phyloP scores from a whole-genome alignment of 2,797 vertebrate genomes.

The Coregonus ussuriensis region DNA sequence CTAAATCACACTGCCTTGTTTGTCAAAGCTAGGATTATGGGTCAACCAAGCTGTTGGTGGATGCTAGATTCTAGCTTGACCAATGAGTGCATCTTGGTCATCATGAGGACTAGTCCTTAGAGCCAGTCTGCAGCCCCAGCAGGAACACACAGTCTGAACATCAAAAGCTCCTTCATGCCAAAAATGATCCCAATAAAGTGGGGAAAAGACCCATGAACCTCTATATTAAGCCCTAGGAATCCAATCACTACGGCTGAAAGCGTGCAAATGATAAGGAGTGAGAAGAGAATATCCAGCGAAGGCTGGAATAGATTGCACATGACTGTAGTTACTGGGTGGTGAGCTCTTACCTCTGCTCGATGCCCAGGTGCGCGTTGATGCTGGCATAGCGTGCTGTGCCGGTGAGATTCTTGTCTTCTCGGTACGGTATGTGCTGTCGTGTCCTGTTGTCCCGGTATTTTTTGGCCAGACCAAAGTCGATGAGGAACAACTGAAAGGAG shows the following conservation, averaged over 20 bases:
- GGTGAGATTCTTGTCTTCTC: constrained; percentile 99
- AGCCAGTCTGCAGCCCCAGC: not conserved
- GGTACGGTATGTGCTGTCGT: constrained; percentile 99
- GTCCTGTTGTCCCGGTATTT: constrained; percentile 99
- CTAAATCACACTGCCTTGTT: too few species aligned
- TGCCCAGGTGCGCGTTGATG: constrained; percentile 98
- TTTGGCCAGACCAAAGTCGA: constrained; percentile 99
- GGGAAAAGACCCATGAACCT: not conserved
- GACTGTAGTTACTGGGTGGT: not conserved
- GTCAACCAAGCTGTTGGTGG: not conserved
- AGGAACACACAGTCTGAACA: not conserved
- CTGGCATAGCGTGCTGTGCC: constrained; percentile 99
- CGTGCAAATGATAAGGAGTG: too few species aligned
- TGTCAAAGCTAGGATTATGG: not conserved
- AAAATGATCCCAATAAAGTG: not conserved
- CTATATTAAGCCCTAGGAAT: not conserved
- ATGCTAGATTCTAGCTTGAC: not conserved
- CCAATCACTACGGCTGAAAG: not conserved
- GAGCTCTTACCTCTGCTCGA: constrained; percentile 91
- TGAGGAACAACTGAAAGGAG: constrained; percentile 94
- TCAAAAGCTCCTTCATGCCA: too few species aligned
- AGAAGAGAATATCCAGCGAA: too few species aligned
- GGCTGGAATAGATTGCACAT: not conserved
- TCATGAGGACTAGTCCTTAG: not conserved
- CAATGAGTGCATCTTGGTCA: not conserved